Base-by-base conservation (phyloP, 1,140 invertebrate species). In the Hyles vespertilio region DNA sequence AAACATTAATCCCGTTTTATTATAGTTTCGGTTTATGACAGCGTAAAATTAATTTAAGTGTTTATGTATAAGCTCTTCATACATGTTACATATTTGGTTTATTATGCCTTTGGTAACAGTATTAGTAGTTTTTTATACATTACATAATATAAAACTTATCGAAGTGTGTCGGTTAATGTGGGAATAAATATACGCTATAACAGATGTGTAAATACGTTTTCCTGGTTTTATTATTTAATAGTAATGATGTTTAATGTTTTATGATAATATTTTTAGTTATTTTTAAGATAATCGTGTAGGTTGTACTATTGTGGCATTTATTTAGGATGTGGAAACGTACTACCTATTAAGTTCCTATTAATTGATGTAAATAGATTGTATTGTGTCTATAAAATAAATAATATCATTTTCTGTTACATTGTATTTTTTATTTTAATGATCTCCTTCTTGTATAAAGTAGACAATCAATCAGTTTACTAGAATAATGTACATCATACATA, bases 301-400 rank as follows among this genome's bases (percentile, higher is more conserved):
- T 40, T 56, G 44, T 32, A 48, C 45, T 33, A 40, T 56, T 47
- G 54, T 56, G 54, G 54, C 54, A 56, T 56, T 56, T 56, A 56
- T 33, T 48, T 34, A 56, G 36, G 40, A 54, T 36, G 52, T 54
- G 52, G 40, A 54, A 54, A 54, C 52, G 52, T 54, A 54, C 22
- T 56, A 56, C 36, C 36, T 40, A 40, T 47, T 56, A 76, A 74
- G 78, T 83, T 83, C 77, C 77, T 80, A 80, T 67, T 80, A 74
- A 69, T 69, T 77, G 72, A 78, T 62, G 62, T 62, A 67, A 63
- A 67, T 65, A 72, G 62, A 72, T 63, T 77, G 62, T 63, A 72
- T 67, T 70, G 57, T 65, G 36, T 40, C 36, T 58, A 56, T 60
- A 48, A 49, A 50, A 55, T 48, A 48, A 11, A 48, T 48, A 3